These are phyloP conservation scores for Eubucco bourcierii DNA, from an alignment of 2,113 vertebrate genomes.

Conservation along the genomic window DNA sequence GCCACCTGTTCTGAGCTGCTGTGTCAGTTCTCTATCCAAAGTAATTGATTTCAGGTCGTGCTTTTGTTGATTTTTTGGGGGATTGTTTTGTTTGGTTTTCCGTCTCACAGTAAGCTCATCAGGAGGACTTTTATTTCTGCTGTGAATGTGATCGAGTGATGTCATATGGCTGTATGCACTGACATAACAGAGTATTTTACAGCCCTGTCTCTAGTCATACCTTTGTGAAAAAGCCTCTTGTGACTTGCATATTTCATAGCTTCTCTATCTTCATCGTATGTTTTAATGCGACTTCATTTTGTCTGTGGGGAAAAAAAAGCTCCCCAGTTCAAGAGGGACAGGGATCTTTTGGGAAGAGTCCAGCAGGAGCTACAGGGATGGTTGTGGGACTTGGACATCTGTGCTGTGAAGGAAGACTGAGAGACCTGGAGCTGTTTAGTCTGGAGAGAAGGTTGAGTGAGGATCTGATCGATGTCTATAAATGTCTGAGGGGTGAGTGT, in stretches of 20 bases:
- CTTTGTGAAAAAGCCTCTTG: neutral
- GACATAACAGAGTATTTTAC: neutral
- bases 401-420: no score
- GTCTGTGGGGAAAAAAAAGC: neutral
- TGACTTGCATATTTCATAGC: neutral
- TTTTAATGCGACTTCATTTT: neutral
- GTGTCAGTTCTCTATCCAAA: neutral
- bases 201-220: fast-evolving
- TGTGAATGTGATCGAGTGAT: neutral
- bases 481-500: no score
- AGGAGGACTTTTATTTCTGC: neutral
- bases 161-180: neutral
- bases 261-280: neutral
- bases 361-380: no score
- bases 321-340: no score
- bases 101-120: neutral
- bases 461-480: no score
- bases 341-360: no score
- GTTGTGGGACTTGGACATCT: no score
- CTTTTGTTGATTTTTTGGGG: neutral
- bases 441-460: no score
- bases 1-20: neutral
- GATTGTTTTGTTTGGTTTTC: neutral
- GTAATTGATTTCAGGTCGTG: neutral
- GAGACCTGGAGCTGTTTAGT: no score